Evolutionary conservation across 2,797 vertebrate genomes (phyloP).

Genomic region (Sebastes taczanowskii): DNA sequence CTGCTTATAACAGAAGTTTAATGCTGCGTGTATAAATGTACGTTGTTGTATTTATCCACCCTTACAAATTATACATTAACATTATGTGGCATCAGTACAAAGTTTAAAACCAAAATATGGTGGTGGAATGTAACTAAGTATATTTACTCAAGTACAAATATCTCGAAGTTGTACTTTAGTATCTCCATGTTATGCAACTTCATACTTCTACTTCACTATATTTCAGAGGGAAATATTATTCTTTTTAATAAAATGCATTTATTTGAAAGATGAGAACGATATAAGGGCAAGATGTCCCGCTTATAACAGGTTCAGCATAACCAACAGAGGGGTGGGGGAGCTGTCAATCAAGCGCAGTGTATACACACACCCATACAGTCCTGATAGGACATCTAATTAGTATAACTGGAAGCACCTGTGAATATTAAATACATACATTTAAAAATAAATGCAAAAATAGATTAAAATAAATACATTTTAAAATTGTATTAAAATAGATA

Average conservation of each 20-base stretch:
- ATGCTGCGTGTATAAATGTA: background rate
- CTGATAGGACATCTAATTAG: background rate
- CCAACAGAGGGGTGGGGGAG: background rate
- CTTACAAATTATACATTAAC: background rate
- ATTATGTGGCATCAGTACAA: background rate
- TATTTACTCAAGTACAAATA: background rate
- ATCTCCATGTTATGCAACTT: background rate
- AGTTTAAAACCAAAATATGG: background rate
- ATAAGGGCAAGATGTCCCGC: background rate
- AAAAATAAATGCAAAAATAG: no score
- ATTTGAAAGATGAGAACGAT: background rate
- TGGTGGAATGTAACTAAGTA: background rate
- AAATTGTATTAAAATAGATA: no score
- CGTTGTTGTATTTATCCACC: background rate
- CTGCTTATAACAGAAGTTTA: background rate
- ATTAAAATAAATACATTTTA: no score
- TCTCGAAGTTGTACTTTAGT: background rate
- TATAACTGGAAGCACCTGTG: background rate
- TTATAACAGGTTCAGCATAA: background rate
- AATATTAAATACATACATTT: no score
- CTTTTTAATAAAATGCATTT: background rate
- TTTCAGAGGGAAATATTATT: background rate
- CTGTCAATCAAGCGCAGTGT: background rate
- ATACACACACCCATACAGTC: background rate
- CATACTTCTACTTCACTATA: background rate